Percentiles rank a stretch among this genome's conserved stretches.
phyloP scores from a whole-genome alignment of 2,113 vertebrate genomes.

The Vulpes ferrilata region DNA sequence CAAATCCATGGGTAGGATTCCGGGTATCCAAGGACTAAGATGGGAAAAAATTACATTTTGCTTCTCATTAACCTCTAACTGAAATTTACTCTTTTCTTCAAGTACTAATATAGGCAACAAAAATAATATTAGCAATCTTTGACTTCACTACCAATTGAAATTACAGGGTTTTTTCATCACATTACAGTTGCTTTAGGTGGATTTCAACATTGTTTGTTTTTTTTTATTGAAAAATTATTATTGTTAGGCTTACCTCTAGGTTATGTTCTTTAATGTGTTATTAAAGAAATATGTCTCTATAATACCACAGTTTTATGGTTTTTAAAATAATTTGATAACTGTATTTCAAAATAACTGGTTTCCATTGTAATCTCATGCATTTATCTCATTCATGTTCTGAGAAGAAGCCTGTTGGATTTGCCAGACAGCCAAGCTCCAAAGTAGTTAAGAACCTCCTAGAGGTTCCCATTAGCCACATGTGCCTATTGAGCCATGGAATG shows the following conservation, averaged over 20 bases:
- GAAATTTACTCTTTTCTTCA: not conserved
- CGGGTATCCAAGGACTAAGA: not conserved
- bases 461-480: not conserved
- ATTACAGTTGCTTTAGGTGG: not conserved
- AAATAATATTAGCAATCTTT: not conserved
- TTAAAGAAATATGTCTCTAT: not conserved
- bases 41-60: not conserved
- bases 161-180: not conserved
- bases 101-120: not conserved
- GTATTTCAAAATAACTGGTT: slow-evolving; percentile 4
- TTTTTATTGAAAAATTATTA: slow-evolving; percentile 9
- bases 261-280: not conserved
- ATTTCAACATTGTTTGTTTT: not conserved
- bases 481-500: not conserved
- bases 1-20: too few species aligned
- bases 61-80: not conserved
- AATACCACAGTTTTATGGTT: not conserved
- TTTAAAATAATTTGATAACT: not conserved
- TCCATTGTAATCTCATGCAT: not conserved
- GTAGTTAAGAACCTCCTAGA: not conserved
- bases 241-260: not conserved
- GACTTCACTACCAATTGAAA: not conserved
- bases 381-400: not conserved
- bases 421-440: not conserved
- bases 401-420: not conserved